phyloP scores from a whole-genome alignment of 1,140 invertebrate genomes.

The Drusus annulatus region DNA sequence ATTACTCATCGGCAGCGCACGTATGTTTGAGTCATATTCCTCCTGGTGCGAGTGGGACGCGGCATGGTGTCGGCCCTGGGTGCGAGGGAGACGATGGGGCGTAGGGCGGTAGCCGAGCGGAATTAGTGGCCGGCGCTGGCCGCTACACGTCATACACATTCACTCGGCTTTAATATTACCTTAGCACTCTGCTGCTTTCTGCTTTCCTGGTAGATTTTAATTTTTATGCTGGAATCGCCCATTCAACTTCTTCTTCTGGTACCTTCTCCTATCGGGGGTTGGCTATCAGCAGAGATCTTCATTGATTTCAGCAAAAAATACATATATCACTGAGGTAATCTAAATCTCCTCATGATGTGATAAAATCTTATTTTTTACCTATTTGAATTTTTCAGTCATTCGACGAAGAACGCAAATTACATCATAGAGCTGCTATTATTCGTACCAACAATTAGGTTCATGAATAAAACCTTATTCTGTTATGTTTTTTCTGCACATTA shows the following conservation, averaged over 20 bases:
- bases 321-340: no score
- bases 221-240: neutral
- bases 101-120: conserved; percentile 44
- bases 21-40: conserved; percentile 24
- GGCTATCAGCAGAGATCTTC: no score
- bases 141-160: conserved; percentile 13
- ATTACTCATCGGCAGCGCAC: neutral
- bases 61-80: neutral
- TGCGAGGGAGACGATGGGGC: conserved; percentile 21
- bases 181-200: conserved; percentile 12
- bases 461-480: no score
- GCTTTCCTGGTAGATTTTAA: conserved; percentile 7
- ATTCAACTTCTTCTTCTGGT: neutral
- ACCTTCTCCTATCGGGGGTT: no score
- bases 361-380: no score
- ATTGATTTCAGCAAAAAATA: no score
- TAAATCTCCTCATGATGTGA: no score
- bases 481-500: no score
- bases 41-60: neutral
- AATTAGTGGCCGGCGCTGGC: conserved; percentile 40
- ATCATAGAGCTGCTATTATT: no score
- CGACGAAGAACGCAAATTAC: no score
- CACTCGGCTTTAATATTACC: conserved; percentile 15
- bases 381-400: no score
- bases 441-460: no score